Base-by-base conservation (phyloP, 1,140 invertebrate genomes). In the Drosophila serrata region DNA sequence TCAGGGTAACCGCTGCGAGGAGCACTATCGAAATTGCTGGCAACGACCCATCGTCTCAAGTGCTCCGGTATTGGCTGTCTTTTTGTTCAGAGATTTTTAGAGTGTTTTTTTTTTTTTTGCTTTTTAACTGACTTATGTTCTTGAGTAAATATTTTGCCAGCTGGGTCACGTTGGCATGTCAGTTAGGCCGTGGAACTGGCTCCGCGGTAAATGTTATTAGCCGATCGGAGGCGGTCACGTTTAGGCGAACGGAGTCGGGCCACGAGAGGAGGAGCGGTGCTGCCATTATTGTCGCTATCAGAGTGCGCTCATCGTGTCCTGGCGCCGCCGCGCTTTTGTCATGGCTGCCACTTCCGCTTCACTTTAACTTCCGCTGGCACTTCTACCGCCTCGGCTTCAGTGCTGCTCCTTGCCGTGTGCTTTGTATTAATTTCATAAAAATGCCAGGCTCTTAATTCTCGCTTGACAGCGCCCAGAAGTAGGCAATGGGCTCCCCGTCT, bases 341-440 rank as follows among this genome's bases (percentile, higher is more conserved):
- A 73, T 74, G 59, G 75, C 75, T 65, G 58, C 49, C 33, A 69
- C 64, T 70, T 69, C 64, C 65, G 35, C 24, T 69, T 45, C 27
- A 35, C 59, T 68, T 8, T 53, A 6, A 15, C 19, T 53, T 37
- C 51, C 33, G 51, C 33, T 55, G 51, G 51, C 51, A 42, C 60
- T 33, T 43, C 53, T 29, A 53, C 59, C 37, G 48, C 49, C 27
- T 57, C 35, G 43, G 27, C 39, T 46, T 31, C 46, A 35, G 37
- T 49, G 24, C 49, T 43, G 56, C 63, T 79, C 42, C 76, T 79
- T 67, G 48, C 58, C 27, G 31, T 55, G 59, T 37, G 78, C 73
- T 85, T 90, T 90, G 85, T 90, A 85, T 90, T 90, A 90, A 90
- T 90, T 90, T 90, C 85, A 90, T 90, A 90, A 90, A 90, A 90